These are phyloP conservation scores for Agriopis marginaria DNA, from an alignment of 2,888 invertebrate genomes.

Conservation along the genomic window DNA sequence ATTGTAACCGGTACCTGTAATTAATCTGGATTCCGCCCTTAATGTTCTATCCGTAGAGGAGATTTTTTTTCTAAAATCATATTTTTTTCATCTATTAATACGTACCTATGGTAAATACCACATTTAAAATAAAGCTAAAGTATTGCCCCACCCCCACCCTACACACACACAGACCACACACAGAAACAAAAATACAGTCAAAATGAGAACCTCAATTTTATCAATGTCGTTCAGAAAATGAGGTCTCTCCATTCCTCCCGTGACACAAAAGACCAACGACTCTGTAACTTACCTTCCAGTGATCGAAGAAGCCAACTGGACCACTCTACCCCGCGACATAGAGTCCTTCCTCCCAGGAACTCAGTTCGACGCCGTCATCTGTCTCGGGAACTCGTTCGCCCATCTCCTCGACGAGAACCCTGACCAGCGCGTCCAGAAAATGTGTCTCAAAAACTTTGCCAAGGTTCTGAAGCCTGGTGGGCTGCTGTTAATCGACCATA, in stretches of 20 bases:
- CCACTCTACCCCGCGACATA: constrained; percentile 92
- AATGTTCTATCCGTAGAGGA: too few relatives aligned
- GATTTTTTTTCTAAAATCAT: too few relatives aligned
- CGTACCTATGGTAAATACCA: too few relatives aligned
- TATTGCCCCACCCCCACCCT: too few relatives aligned
- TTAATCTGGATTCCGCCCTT: too few relatives aligned
- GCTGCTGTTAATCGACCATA: constrained; percentile 93
- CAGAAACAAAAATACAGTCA: too few relatives aligned
- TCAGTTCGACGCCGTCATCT: constrained; percentile 95
- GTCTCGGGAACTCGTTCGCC: constrained; percentile 96
- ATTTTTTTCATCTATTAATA: too few relatives aligned
- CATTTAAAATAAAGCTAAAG: too few relatives aligned
- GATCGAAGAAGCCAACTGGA: constrained; percentile 97
- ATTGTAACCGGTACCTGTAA: too few relatives aligned
- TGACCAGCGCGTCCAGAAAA: constrained; percentile 92
- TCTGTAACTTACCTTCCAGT: constrained; percentile 81
- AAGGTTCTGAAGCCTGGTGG: constrained; percentile 94
- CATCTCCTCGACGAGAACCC: constrained; percentile 93
- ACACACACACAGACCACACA: too few relatives aligned
- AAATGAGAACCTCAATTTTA: too few relatives aligned
- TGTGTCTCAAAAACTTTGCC: constrained; percentile 93
- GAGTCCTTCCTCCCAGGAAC: constrained; percentile 85
- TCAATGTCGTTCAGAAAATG: too few relatives aligned
- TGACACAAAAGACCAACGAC: neutral
- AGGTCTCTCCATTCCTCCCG: neutral